phyloP scores from a whole-genome alignment of 2,888 invertebrate genomes.

The Callyntrura sp. region DNA sequence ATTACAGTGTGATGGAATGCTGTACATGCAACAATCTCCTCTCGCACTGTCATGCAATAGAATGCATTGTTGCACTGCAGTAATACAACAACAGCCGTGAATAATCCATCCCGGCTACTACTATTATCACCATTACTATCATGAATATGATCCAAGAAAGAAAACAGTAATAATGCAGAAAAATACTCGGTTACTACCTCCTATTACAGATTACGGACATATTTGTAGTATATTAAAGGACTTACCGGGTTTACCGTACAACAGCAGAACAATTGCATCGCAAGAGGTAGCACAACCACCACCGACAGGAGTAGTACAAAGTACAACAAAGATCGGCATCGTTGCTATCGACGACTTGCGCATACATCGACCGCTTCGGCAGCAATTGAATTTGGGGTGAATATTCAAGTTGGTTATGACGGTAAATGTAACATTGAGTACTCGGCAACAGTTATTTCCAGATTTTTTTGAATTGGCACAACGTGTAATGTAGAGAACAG shows the following conservation, averaged over 20 bases:
- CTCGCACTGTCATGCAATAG: slow-evolving; percentile 61
- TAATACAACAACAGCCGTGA: background rate
- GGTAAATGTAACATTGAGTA: too few relatives aligned
- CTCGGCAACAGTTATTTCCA: too few relatives aligned
- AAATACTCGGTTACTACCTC: slow-evolving; percentile 14
- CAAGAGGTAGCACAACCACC: slow-evolving; percentile 12
- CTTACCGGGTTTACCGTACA: slow-evolving; percentile 63
- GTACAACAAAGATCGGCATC: background rate
- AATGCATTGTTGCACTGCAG: slow-evolving; percentile 56
- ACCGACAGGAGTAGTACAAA: slow-evolving; percentile 16
- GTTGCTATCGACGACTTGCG: too few relatives aligned
- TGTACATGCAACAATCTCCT: slow-evolving; percentile 44
- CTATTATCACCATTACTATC: slow-evolving; percentile 29
- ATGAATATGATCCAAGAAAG: slow-evolving; percentile 49
- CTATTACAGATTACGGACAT: slow-evolving; percentile 30
- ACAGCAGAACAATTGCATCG: slow-evolving; percentile 31
- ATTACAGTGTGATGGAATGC: slow-evolving; percentile 65
- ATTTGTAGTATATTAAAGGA: slow-evolving; percentile 19
- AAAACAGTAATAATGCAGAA: slow-evolving; percentile 69
- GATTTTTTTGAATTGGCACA: too few relatives aligned
- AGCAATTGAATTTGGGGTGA: too few relatives aligned
- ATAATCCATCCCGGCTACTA: slow-evolving; percentile 12
- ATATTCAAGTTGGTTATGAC: too few relatives aligned
- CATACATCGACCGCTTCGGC: too few relatives aligned
- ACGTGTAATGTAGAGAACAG: too few relatives aligned